phyloP scores from a whole-genome alignment of 2,797 vertebrate genomes.

The Pangasius larnaudii region DNA sequence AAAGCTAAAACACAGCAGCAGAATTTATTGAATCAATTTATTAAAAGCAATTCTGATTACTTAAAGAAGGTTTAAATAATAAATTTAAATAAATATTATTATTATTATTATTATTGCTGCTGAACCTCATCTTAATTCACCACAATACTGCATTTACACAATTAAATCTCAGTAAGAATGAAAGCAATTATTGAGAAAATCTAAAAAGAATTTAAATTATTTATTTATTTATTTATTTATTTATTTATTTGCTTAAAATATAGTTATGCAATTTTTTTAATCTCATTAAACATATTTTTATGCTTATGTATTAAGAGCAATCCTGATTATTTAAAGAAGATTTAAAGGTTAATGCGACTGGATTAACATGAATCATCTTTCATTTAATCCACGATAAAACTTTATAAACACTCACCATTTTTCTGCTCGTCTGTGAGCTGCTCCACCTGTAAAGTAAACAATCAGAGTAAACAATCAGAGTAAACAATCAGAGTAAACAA shows the following conservation, averaged over 20 bases:
- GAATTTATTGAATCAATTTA: background rate
- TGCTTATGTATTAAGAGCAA: background rate
- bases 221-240: background rate
- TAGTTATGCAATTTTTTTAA: background rate
- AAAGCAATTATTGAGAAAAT: background rate
- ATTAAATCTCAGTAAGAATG: background rate
- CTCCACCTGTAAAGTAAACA: slow-evolving; percentile 70
- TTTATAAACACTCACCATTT: slow-evolving; percentile 71
- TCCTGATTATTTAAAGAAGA: background rate
- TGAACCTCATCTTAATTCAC: background rate
- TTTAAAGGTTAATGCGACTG: background rate
- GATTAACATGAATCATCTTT: background rate
- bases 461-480: background rate
- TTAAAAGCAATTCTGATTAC: no score
- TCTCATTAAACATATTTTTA: background rate
- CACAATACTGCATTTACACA: background rate
- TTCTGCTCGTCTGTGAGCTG: slow-evolving; percentile 84
- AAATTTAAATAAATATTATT: no score
- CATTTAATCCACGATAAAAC: background rate
- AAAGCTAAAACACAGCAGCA: background rate
- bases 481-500: background rate
- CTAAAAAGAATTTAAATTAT: background rate
- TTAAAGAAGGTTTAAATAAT: no score
- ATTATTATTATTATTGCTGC: no score
- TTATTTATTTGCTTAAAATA: background rate